Conservation (phyloP, 2,113 vertebrate species). For the Nanorana parkeri region DNA sequence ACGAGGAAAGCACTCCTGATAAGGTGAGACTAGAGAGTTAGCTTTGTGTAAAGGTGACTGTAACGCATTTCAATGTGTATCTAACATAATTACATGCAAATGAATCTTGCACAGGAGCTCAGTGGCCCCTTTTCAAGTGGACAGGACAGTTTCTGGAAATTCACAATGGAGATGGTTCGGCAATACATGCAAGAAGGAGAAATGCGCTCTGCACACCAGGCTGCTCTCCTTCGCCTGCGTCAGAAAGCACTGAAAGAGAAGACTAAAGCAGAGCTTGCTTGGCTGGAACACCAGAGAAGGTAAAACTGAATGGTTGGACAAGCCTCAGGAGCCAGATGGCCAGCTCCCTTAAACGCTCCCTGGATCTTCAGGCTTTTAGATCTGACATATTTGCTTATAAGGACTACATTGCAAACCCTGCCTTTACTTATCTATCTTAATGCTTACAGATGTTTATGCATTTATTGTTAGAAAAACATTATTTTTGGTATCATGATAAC, state of each 20-base stretch:
- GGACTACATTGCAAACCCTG: too few relatives aligned
- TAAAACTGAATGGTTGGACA: conserved; percentile 56
- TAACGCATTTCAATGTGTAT: neutral
- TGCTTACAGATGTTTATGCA: too few relatives aligned
- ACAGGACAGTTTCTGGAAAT: conserved; percentile 93
- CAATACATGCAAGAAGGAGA: conserved; percentile 98
- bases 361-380: too few relatives aligned
- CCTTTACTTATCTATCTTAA: too few relatives aligned
- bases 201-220: conserved; percentile 92
- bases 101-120: conserved; percentile 71
- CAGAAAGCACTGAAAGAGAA: conserved; percentile 97
- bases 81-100: conserved; percentile 27
- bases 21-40: conserved; percentile 63
- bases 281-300: conserved; percentile 95
- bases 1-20: conserved; percentile 82
- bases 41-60: too few relatives aligned
- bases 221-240: conserved; percentile 87
- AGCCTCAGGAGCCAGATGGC: too few relatives aligned
- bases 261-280: conserved; percentile 90
- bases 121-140: conserved; percentile 89
- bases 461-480: too few relatives aligned
- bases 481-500: too few relatives aligned
- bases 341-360: too few relatives aligned
- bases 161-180: conserved; percentile 97
- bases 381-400: too few relatives aligned